These are phyloP conservation scores for Synanthedon formicaeformis DNA, from an alignment of 2,888 invertebrate genomes.

Conservation along the genomic window DNA sequence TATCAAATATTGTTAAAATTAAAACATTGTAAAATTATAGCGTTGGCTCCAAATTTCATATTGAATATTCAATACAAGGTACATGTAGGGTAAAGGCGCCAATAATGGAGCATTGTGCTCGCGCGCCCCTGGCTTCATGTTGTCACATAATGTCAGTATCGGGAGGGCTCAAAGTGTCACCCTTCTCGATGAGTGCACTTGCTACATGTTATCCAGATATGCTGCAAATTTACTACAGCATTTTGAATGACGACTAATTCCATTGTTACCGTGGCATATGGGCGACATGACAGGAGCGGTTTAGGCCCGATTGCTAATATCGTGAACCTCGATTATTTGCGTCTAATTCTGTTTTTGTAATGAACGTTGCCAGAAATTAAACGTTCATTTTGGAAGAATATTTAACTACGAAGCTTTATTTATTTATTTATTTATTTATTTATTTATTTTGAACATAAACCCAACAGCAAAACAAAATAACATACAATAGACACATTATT, in stretches of 20 bases:
- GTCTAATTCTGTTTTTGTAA: background rate
- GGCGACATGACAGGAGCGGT: constrained; percentile 48
- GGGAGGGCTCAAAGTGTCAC: constrained; percentile 63
- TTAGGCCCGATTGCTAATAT: constrained; percentile 35
- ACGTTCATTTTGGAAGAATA: too few species aligned
- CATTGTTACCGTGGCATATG: constrained; percentile 64
- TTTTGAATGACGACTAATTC: constrained; percentile 68
- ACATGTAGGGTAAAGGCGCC: constrained; percentile 38
- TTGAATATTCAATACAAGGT: background rate
- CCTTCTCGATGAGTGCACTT: constrained; percentile 59
- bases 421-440: too few species aligned
- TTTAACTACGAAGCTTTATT: too few species aligned
- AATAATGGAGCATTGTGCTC: constrained; percentile 55
- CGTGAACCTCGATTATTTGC: constrained; percentile 7
- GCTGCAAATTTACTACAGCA: constrained; percentile 43
- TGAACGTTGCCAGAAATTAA: too few species aligned
- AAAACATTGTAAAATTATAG: background rate
- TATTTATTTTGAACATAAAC: too few species aligned
- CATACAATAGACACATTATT: too few species aligned
- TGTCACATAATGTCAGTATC: constrained; percentile 66
- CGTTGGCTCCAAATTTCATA: background rate
- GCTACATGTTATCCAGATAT: constrained; percentile 60
- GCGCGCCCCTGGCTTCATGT: constrained; percentile 41
- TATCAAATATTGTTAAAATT: too few species aligned
- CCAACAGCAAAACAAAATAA: too few species aligned